Percentiles rank a stretch among this genome's conserved stretches.
Evolutionary conservation across 1,140 invertebrate genomes (phyloP).

Genomic region (Temnothorax nylanderi): DNA sequence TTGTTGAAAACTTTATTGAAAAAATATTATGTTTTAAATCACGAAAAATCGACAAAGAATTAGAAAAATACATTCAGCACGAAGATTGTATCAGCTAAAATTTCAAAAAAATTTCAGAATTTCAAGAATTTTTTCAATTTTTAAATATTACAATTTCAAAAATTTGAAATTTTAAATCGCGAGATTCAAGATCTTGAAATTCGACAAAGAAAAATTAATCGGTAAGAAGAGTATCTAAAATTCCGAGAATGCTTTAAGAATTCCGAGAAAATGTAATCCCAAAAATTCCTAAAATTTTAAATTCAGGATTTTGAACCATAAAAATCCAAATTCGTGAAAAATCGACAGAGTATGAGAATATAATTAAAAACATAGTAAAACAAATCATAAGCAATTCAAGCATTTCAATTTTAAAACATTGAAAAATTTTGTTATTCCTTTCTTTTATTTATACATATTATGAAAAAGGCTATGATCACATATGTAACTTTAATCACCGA

Average conservation of each 20-base stretch:
- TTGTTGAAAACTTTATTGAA: too few relatives aligned
- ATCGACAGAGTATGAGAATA: background rate
- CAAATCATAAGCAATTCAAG: background rate
- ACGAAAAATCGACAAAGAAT: too few relatives aligned
- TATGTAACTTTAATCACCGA: background rate
- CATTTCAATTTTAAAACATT: background rate
- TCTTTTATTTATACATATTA: background rate
- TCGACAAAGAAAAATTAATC: background rate
- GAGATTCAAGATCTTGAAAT: background rate
- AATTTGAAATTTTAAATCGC: background rate
- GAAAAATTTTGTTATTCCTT: background rate
- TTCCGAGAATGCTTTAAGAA: background rate
- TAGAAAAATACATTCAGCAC: too few relatives aligned
- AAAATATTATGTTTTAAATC: too few relatives aligned
- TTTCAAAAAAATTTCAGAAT: background rate
- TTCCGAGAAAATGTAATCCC: background rate
- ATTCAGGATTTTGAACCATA: background rate
- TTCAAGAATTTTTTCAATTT: background rate
- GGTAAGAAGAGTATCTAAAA: background rate
- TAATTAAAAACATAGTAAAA: background rate
- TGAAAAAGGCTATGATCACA: background rate
- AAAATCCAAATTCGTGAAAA: background rate
- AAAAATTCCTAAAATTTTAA: background rate
- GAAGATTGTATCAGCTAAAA: too few relatives aligned
- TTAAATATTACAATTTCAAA: background rate